These are phyloP conservation scores for Epizoanthus scotinus DNA, from an alignment of 92 coral and sea anemone genomes.

Conservation along the genomic window DNA sequence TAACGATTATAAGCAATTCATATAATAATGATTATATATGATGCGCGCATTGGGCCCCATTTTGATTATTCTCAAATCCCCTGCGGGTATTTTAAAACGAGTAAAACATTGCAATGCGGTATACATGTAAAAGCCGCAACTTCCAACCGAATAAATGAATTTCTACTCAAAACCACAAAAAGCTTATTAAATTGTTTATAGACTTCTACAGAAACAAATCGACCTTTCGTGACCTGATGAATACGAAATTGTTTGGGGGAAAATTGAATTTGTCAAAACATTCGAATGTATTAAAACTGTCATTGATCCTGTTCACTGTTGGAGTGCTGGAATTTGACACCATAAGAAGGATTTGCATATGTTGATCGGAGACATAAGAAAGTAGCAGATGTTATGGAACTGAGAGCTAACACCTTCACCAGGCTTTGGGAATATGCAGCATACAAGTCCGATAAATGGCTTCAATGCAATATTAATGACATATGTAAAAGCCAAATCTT, in stretches of 20 bases:
- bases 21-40: too few species aligned
- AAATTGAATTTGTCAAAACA: background rate
- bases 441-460: background rate
- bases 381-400: background rate
- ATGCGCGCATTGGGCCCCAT: too few species aligned
- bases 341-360: background rate
- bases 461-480: background rate
- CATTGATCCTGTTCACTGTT: background rate
- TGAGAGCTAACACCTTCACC: background rate
- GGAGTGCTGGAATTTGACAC: slow-evolving; percentile 10
- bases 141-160: background rate
- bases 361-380: background rate
- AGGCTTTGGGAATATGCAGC: background rate
- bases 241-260: background rate
- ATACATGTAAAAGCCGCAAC: background rate
- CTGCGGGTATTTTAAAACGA: too few species aligned
- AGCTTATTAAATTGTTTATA: background rate
- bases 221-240: slow-evolving; percentile 9
- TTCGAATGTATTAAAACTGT: too few species aligned
- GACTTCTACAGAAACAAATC: background rate
- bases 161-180: slow-evolving; percentile 10
- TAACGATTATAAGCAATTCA: too few species aligned
- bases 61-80: background rate
- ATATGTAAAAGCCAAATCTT: background rate
- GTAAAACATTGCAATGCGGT: too few species aligned